Percentiles rank a stretch among this genome's conserved stretches.
Evolutionary conservation across 2,113 vertebrate species (phyloP).

Genomic region (Agapornis roseicollis): DNA sequence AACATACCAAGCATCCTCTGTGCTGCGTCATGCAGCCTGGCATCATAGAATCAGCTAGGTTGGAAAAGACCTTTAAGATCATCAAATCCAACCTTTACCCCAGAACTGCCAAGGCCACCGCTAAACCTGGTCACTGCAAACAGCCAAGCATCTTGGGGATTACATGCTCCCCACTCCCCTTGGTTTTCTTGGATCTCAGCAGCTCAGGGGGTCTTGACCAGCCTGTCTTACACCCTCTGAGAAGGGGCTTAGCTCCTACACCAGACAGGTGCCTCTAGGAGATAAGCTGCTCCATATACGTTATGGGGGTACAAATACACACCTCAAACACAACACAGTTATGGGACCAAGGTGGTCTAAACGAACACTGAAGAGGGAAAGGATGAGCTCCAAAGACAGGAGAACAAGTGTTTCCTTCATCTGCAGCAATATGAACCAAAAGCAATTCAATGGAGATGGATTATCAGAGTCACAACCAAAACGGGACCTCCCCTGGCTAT

Average conservation of each 20-base stretch:
- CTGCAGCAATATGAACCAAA: background rate
- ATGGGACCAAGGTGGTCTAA: background rate
- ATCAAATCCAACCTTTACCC: background rate
- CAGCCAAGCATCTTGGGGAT: accelerated
- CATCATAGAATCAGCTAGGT: background rate
- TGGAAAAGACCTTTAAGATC: background rate
- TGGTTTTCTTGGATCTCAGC: background rate
- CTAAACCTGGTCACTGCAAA: background rate
- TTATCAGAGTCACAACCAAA: background rate
- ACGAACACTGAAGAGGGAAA: background rate
- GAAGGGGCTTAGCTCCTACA: background rate
- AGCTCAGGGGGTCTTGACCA: background rate
- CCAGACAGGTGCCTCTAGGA: background rate
- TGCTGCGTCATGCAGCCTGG: accelerated
- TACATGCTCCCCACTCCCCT: background rate
- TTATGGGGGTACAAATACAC: accelerated
- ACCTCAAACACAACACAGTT: background rate
- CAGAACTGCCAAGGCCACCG: background rate
- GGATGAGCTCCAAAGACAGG: background rate
- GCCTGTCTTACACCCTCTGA: no score
- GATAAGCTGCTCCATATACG: background rate
- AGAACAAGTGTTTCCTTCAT: background rate
- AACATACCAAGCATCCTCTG: background rate
- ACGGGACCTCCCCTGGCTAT: background rate
- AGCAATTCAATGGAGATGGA: background rate